These are phyloP conservation scores for Reinhardtius hippoglossoides DNA, from an alignment of 2,113 vertebrate species.

Conservation along the genomic window DNA sequence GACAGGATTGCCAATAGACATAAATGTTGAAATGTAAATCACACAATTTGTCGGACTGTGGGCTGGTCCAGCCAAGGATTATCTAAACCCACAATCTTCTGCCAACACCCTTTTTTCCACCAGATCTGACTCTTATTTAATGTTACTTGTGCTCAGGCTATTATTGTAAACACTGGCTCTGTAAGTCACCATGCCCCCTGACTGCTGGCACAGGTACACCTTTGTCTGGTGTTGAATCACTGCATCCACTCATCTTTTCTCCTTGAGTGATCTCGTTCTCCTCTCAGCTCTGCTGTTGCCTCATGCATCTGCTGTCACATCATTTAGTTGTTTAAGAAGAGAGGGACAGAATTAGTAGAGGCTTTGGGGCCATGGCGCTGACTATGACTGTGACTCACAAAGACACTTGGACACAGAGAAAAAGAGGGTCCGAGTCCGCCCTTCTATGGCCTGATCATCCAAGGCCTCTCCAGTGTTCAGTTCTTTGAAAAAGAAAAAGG, in stretches of 20 bases:
- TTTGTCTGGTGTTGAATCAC: slow-evolving; percentile 9
- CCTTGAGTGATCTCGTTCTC: background rate
- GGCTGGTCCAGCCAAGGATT: too few relatives aligned
- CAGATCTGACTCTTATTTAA: too few relatives aligned
- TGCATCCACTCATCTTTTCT: background rate
- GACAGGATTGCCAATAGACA: too few relatives aligned
- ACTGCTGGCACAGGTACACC: background rate
- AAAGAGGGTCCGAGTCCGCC: background rate
- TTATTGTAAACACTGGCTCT: background rate
- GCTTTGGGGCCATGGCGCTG: slow-evolving; percentile 17
- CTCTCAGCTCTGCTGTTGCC: slow-evolving; percentile 12
- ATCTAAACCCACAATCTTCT: too few relatives aligned
- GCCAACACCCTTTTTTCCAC: background rate
- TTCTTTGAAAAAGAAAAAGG: background rate
- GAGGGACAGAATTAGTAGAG: slow-evolving; percentile 9
- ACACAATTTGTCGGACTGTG: too few relatives aligned
- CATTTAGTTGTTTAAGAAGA: slow-evolving; percentile 23
- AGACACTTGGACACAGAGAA: background rate
- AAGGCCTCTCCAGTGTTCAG: background rate
- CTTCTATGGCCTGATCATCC: background rate
- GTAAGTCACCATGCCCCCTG: background rate
- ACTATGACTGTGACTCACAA: slow-evolving; percentile 18
- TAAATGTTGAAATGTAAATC: too few relatives aligned
- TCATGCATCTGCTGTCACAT: slow-evolving; percentile 29
- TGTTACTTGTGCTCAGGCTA: background rate